Evolutionary conservation across 2,113 vertebrate species (phyloP).

Genomic region (Meleagris gallopavo): DNA sequence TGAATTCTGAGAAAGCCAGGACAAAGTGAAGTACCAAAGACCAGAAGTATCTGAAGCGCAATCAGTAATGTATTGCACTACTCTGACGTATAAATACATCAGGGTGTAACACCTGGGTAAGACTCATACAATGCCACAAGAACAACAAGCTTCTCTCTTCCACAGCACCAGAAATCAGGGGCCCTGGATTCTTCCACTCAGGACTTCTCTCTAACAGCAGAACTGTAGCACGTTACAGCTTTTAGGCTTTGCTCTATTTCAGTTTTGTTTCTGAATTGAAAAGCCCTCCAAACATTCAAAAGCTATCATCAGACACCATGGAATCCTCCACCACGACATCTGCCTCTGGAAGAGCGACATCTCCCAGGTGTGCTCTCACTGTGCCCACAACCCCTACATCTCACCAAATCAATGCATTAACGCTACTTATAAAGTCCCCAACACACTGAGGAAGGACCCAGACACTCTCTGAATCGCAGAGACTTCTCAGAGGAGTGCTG

Average conservation of each 20-base stretch:
- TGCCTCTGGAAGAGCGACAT: not conserved
- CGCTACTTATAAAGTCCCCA: not conserved
- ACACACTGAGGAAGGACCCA: not conserved
- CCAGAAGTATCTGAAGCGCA: not conserved
- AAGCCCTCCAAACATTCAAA: not conserved
- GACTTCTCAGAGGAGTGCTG: not conserved
- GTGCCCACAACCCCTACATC: not conserved
- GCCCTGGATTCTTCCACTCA: not conserved
- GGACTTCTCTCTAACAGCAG: not conserved
- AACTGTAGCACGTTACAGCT: not conserved
- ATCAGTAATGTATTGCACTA: rapidly evolving
- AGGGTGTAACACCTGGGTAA: not conserved
- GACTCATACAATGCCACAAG: not conserved
- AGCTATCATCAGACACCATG: not conserved
- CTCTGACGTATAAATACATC: not conserved
- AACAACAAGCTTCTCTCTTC: not conserved
- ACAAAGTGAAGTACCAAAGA: not conserved
- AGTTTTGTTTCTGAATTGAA: not conserved
- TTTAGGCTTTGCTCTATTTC: not conserved
- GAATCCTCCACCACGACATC: not conserved
- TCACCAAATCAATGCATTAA: not conserved
- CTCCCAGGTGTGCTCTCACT: not conserved
- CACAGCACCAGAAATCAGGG: not conserved
- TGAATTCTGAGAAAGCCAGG: not conserved
- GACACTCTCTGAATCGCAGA: not conserved